phyloP scores from a whole-genome alignment of 92 coral and sea anemone genomes.

The Blastomussa wellsi region DNA sequence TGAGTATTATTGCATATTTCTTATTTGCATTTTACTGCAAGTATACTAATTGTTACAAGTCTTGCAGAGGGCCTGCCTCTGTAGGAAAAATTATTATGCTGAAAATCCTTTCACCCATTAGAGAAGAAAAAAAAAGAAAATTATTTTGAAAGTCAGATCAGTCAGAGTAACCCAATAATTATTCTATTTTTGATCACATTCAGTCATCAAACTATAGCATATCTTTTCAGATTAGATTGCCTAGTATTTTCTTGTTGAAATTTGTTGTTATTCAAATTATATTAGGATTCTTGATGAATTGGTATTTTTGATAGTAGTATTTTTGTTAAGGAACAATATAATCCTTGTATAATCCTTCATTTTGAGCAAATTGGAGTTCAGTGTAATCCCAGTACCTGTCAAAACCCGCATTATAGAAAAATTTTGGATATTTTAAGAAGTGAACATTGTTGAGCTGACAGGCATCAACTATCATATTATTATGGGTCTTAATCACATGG shows the following conservation, averaged over 20 bases:
- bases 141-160: background rate
- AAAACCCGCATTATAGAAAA: background rate
- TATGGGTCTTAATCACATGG: too few species aligned
- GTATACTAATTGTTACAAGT: background rate
- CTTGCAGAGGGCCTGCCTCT: background rate
- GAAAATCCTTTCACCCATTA: background rate
- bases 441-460: background rate
- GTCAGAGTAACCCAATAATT: too few species aligned
- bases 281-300: background rate
- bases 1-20: background rate
- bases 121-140: background rate
- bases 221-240: background rate
- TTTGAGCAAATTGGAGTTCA: background rate
- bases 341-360: background rate
- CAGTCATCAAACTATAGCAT: background rate
- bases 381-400: background rate
- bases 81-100: background rate
- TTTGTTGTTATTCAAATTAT: background rate
- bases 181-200: conserved; percentile 14
- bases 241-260: conserved; percentile 10
- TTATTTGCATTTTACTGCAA: background rate
- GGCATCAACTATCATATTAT: background rate
- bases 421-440: background rate
- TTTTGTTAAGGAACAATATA: background rate
- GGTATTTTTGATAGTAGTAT: conserved; percentile 34